Evolutionary conservation across 2,113 vertebrate genomes (phyloP), one percentile per base, ranked within the genome.

Genomic region (Colossoma macropomum): DNA sequence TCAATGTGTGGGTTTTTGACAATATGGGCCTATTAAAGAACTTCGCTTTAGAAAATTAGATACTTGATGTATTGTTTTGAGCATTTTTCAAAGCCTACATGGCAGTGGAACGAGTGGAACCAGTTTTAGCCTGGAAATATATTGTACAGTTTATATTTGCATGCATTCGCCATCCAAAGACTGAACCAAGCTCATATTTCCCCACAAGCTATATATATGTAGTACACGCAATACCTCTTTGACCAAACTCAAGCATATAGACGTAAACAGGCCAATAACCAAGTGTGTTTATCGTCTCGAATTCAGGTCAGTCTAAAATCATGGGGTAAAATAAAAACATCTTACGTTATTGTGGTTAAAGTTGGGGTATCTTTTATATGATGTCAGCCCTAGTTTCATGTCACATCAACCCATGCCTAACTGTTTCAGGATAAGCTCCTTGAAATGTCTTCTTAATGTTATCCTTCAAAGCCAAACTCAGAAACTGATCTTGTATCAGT

Each of bases 401-500:
- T 17, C 25, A 27, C 45, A 19, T 62, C 38, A 62, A 72, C 38
- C n/a, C 17, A 21, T 13, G 25, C 69, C 30, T 21, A 80, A 41
- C 25, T 50, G 79, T 25, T n/a, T 73, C 27, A 60, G 59, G 70
- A 63, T 16, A 30, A 50, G 69, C 10, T 63, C 21, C 38, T 59
- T 34, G 21, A 48, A 73, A 50, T 62, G 69, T 45, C 23, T 73
- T 32, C 38, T 50, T 16, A 69, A 59, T 66, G 69, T 32, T 34
- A 59, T 66, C 45, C 63, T 52, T 75, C 41, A 30, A 5, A 50
- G 77, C 56, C 16, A 41, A 74, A 69, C 27, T 59, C 65, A 45
- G 79, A 82, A 79, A 82, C 32, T 28, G 70, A 86, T 82, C 84
- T 34, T 19, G 70, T 79, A 27, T 69, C 13, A 59, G 62, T 23